A percentile compares a stretch with the other conserved stretches of the same genome.
phyloP scores from a whole-genome alignment of 1,140 invertebrate species.

The Aphelinus certus region DNA sequence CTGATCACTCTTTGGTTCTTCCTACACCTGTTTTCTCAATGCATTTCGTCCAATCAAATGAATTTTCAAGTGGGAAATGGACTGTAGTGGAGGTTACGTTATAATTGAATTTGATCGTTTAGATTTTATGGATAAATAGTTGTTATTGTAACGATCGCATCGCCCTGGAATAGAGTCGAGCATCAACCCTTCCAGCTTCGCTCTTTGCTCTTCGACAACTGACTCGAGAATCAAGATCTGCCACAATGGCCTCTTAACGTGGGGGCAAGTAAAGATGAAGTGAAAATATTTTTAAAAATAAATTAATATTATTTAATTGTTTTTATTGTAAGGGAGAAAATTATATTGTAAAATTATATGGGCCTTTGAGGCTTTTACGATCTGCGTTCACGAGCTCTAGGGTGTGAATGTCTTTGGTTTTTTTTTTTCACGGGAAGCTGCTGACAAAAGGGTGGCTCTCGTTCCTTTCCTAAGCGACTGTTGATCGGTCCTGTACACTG shows the following conservation, averaged over 20 bases:
- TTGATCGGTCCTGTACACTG: constrained; percentile 41
- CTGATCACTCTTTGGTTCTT: constrained; percentile 27
- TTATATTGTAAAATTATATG: constrained; percentile 33
- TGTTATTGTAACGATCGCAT: constrained; percentile 62
- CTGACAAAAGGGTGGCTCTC: constrained; percentile 42
- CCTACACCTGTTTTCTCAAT: constrained; percentile 2
- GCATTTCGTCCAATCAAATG: constrained; percentile 11
- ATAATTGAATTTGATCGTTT: constrained; percentile 67
- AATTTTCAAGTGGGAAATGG: constrained; percentile 47
- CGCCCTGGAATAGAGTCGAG: constrained; percentile 52
- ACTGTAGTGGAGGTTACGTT: constrained; percentile 60
- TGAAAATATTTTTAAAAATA: constrained; percentile 21
- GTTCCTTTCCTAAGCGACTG: constrained; percentile 43
- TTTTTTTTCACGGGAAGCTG: constrained; percentile 36
- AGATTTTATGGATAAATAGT: constrained; percentile 66
- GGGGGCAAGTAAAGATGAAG: constrained; percentile 25
- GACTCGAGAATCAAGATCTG: constrained; percentile 22
- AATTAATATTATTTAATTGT: constrained; percentile 41
- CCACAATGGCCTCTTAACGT: constrained; percentile 13
- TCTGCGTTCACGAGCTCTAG: constrained; percentile 22
- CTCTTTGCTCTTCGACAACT: constrained; percentile 38
- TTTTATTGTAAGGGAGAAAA: constrained; percentile 39
- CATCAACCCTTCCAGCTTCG: constrained; percentile 47
- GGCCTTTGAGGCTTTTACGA: constrained; percentile 35
- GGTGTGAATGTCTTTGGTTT: constrained; percentile 28